These are phyloP conservation scores for Bothrops jararaca DNA, from an alignment of 2,113 vertebrate genomes.

Conservation along the genomic window DNA sequence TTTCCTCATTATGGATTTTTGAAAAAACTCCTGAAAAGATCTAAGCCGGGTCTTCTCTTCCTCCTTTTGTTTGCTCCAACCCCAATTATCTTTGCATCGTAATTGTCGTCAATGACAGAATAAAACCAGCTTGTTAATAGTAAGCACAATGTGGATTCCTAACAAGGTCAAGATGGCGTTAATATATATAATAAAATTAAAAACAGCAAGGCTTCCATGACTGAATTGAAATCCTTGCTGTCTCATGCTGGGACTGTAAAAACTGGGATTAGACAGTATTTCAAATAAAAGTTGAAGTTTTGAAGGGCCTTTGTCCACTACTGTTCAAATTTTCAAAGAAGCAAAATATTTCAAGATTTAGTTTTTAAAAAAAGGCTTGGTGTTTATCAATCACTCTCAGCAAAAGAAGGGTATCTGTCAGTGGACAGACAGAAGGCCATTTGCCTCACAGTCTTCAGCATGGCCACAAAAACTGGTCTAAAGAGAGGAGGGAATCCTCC, in stretches of 20 bases:
- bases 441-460: background rate
- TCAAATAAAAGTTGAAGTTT: slow-evolving; percentile 49
- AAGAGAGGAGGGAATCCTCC: background rate
- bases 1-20: slow-evolving; percentile 86
- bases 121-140: slow-evolving; percentile 50
- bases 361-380: slow-evolving; percentile 27
- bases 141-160: background rate
- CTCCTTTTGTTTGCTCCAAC: slow-evolving; percentile 71
- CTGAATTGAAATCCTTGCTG: slow-evolving; percentile 18
- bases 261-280: slow-evolving; percentile 34
- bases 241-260: slow-evolving; percentile 23
- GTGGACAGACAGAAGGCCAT: background rate
- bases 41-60: slow-evolving; percentile 77
- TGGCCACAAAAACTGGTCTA: background rate
- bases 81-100: slow-evolving; percentile 69
- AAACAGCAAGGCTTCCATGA: slow-evolving; percentile 35
- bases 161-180: slow-evolving; percentile 30
- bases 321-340: slow-evolving; percentile 52
- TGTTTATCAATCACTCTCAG: background rate
- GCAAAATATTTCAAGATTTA: slow-evolving; percentile 38
- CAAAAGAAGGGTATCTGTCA: background rate
- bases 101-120: slow-evolving; percentile 63
- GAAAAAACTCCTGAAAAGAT: slow-evolving; percentile 83
- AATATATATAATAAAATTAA: slow-evolving; percentile 36
- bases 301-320: slow-evolving; percentile 44